Evolutionary conservation across 2,797 vertebrate genomes (phyloP).

Genomic region (Rhincodon typus): DNA sequence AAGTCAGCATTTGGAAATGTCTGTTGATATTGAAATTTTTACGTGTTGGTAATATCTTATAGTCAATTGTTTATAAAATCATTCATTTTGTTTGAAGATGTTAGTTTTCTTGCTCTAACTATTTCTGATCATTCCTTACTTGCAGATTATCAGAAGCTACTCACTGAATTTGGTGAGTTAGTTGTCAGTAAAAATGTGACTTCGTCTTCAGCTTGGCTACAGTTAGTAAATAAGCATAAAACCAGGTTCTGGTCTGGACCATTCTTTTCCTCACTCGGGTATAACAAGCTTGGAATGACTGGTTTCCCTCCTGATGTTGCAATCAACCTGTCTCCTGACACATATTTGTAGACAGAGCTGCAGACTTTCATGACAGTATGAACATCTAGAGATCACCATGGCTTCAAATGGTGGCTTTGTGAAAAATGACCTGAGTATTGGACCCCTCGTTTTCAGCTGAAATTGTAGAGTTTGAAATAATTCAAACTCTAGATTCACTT

Average conservation of each 20-base stretch:
- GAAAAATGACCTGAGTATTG: neutral
- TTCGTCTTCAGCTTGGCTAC: neutral
- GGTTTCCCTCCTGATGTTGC: neutral
- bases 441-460: neutral
- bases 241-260: neutral
- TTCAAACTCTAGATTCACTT: neutral
- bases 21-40: neutral
- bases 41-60: neutral
- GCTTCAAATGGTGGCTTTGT: neutral
- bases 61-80: neutral
- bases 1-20: neutral
- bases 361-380: neutral
- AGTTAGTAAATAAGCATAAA: neutral
- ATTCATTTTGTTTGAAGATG: neutral
- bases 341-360: no score
- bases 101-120: neutral
- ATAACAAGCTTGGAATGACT: no score
- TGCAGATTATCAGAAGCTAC: slow-evolving; percentile 9
- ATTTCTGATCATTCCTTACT: neutral
- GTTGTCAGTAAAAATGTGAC: neutral
- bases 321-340: neutral
- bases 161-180: neutral
- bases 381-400: neutral
- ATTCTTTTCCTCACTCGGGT: neutral
- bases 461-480: neutral